Evolutionary conservation across 2,113 vertebrate genomes (phyloP).

Genomic region (Lagopus leucura): DNA sequence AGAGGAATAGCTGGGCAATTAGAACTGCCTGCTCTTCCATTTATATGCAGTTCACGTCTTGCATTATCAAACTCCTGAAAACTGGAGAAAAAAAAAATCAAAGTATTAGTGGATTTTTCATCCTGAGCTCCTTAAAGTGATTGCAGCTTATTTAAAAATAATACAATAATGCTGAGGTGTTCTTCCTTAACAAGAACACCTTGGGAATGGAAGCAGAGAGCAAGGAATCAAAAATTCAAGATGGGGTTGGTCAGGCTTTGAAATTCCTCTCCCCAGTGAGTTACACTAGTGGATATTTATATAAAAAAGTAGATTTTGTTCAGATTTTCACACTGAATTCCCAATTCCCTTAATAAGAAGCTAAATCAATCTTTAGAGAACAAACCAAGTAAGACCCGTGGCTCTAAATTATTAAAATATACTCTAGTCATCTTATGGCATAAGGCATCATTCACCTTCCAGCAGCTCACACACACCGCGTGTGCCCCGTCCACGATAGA

Average conservation of each 20-base stretch:
- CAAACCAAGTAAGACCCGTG: slow-evolving; percentile 40
- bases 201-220: slow-evolving; percentile 25
- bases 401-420: slow-evolving; percentile 61
- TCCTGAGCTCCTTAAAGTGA: slow-evolving; percentile 15
- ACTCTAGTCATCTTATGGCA: not conserved
- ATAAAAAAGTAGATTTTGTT: slow-evolving; percentile 38
- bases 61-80: not conserved
- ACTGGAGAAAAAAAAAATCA: not conserved
- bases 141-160: slow-evolving; percentile 54
- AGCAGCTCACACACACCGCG: not conserved
- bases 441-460: not conserved
- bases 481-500: not conserved
- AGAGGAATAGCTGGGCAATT: not conserved
- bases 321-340: slow-evolving; percentile 38
- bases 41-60: not conserved
- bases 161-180: slow-evolving; percentile 25
- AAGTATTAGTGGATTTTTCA: slow-evolving; percentile 24
- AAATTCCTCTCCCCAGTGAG: slow-evolving; percentile 31
- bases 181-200: slow-evolving; percentile 55
- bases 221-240: slow-evolving; percentile 22
- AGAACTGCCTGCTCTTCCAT: not conserved
- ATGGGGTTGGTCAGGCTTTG: slow-evolving; percentile 35
- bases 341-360: slow-evolving; percentile 66
- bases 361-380: slow-evolving; percentile 65
- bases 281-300: slow-evolving; percentile 27